phyloP scores from a whole-genome alignment of 1,140 invertebrate species.

The Tetragonula clypearis region DNA sequence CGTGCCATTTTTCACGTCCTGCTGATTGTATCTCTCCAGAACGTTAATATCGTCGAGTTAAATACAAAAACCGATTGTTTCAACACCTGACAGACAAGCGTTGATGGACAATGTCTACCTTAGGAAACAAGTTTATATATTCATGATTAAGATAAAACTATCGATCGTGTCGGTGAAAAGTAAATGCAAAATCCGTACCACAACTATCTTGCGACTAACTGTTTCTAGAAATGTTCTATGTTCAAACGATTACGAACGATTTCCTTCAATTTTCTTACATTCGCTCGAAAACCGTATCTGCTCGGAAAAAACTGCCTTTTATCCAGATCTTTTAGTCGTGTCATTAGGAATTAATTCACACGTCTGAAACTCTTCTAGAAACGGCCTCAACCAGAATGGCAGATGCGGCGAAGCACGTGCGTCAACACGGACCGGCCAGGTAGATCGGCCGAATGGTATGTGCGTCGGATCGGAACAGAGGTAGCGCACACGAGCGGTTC shows the following conservation, averaged over 20 bases:
- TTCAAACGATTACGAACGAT: not conserved
- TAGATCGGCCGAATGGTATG: slow-evolving; percentile 7
- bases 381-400: not conserved
- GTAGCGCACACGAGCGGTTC: slow-evolving; percentile 59
- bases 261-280: no score
- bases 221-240: not conserved
- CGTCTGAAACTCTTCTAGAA: not conserved
- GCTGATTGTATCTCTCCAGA: not conserved
- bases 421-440: slow-evolving; percentile 10
- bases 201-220: not conserved
- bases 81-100: not conserved
- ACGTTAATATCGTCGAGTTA: not conserved
- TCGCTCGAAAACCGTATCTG: no score
- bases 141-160: not conserved
- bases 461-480: slow-evolving; percentile 63
- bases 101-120: not conserved
- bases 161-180: not conserved
- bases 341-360: not conserved
- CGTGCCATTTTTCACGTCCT: not conserved
- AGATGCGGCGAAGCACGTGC: slow-evolving; percentile 47
- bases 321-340: no score
- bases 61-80: not conserved
- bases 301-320: no score
- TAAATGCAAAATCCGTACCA: not conserved
- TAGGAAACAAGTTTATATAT: not conserved